Evolutionary conservation across 1,140 invertebrate species (phyloP).

Genomic region (Tachypleus tridentatus): DNA sequence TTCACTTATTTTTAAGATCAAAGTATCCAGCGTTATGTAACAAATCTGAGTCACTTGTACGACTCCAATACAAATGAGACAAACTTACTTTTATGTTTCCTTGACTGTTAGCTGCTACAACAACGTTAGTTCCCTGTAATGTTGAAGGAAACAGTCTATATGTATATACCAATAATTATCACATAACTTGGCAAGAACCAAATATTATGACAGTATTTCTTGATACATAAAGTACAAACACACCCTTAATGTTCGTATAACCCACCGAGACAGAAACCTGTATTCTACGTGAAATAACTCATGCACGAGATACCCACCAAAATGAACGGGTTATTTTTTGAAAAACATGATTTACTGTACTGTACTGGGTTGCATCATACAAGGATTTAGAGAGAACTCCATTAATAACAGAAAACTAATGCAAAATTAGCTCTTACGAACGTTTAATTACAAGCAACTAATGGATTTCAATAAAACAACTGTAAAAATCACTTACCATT

Average conservation of each 20-base stretch:
- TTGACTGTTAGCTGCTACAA: slow-evolving; percentile 91
- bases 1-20: too few species aligned
- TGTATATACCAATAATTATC: neutral
- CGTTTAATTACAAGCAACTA: neutral
- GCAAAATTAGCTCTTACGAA: slow-evolving; percentile 1
- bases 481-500: slow-evolving; percentile 32
- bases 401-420: slow-evolving; percentile 1
- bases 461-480: neutral
- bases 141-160: neutral
- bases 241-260: neutral
- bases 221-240: neutral
- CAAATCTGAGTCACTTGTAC: too few species aligned
- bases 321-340: slow-evolving; percentile 5
- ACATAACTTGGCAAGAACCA: neutral
- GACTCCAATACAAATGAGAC: too few species aligned
- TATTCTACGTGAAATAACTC: neutral
- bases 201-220: neutral
- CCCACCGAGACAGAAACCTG: neutral
- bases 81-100: slow-evolving; percentile 67
- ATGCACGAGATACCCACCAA: neutral
- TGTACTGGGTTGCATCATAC: slow-evolving; percentile 1
- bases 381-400: slow-evolving; percentile 6
- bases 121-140: slow-evolving; percentile 60
- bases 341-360: slow-evolving; percentile 2
- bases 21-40: too few species aligned